Base-by-base conservation (phyloP, 1,140 invertebrate species). In the Drosophila athabasca region DNA sequence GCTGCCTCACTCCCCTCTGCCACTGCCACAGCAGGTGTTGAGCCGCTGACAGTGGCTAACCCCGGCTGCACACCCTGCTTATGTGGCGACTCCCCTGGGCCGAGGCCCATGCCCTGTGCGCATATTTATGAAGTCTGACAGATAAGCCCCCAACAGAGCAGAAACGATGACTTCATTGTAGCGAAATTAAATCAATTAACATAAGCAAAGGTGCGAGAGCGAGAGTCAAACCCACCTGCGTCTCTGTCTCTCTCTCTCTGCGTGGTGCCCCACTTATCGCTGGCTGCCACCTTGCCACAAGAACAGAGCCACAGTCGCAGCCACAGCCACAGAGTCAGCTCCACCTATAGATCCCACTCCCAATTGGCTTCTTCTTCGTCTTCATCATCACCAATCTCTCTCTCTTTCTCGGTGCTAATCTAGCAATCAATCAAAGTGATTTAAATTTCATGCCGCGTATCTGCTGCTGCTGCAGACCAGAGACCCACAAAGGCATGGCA, bases 371-470 rank as follows among this genome's bases (percentile, higher is more conserved):
- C 41, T 22, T 48, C 24, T 44, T 2, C 22, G 48, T 29, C 8
- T 35, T 39, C 17, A 19, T 26, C 4, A 3, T 26, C n/a, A n/a
- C n/a, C n/a, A n/a, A n/a, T n/a, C 50, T 39, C 50, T 35, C 9
- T 26, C 52, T 51, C 43, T 57, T 29, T 62, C 46, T 69, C 6
- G 8, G 17, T 19, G 24, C 65, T 87, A 90, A 89, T 89, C 85
- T 75, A 58, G 67, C 85, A 90, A 89, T 89, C 85, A 89, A 89
- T 89, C 85, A 90, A 89, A 87, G 79, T 89, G 78, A 89, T 89
- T 89, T 90, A 73, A 89, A 90, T 89, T 89, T 89, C 81, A 81
- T 81, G 67, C 76, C 79, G 68, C 79, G 75, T 83, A 69, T 65
- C 81, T 68, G 64, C 26, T 46, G 9, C 41, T 24, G 29, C 31